A percentile compares a stretch with the other conserved stretches of the same genome.
Conservation (phyloP, 2,113 vertebrate species). For the Neoarius graeffei region DNA sequence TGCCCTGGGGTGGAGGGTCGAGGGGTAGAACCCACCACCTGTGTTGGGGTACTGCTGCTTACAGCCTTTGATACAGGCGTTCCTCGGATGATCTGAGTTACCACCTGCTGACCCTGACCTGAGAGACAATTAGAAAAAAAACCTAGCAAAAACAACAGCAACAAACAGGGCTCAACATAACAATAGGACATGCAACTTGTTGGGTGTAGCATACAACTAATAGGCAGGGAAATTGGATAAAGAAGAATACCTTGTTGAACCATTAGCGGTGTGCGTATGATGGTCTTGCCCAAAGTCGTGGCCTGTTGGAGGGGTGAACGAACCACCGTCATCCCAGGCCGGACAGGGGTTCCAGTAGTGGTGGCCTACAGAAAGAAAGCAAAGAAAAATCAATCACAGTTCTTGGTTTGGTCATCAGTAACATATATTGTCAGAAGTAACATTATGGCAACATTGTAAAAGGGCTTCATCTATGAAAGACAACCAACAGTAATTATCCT, state of each 20-base stretch:
- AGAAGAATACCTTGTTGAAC: conserved; percentile 86
- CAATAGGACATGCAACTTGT: not conserved
- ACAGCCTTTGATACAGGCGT: conserved; percentile 79
- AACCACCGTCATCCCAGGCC: conserved; percentile 80
- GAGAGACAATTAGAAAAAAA: not conserved
- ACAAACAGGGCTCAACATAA: not conserved
- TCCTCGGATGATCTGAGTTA: conserved; percentile 81
- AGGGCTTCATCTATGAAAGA: not conserved
- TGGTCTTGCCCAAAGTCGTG: conserved; percentile 76
- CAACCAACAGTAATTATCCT: not conserved
- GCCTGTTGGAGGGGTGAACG: conserved; percentile 79
- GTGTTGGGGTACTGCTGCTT: conserved; percentile 54
- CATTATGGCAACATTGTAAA: not conserved
- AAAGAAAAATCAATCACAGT: not conserved
- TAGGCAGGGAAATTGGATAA: not conserved
- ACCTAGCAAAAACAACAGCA: not conserved
- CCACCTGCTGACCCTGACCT: conserved; percentile 86
- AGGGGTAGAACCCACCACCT: conserved; percentile 67
- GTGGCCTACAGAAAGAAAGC: conserved; percentile 69
- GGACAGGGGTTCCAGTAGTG: conserved; percentile 76
- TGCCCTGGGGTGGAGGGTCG: conserved; percentile 67
- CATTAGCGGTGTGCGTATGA: conserved; percentile 81
- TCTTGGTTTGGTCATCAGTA: not conserved
- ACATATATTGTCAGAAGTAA: not conserved
- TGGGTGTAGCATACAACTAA: not conserved